phyloP scores from a whole-genome alignment of 2,113 vertebrate species.

The Microtus pennsylvanicus region DNA sequence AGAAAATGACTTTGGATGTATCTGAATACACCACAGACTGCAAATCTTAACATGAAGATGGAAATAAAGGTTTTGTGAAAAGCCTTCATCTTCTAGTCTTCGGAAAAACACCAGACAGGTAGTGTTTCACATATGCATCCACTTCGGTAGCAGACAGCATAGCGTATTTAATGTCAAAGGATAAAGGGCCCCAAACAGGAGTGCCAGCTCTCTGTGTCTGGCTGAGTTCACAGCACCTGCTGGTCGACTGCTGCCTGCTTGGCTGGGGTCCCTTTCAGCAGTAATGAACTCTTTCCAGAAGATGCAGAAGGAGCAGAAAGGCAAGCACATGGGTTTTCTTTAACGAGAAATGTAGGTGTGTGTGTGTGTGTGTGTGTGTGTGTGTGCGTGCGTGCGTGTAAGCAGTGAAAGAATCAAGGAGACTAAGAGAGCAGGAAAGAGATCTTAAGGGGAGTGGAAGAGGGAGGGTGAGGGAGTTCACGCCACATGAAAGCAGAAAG shows the following conservation, averaged over 20 bases:
- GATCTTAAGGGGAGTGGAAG: not conserved
- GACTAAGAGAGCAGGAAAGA: not conserved
- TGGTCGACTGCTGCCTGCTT: constrained; percentile 64
- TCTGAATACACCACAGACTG: not conserved
- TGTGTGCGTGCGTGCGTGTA: not conserved
- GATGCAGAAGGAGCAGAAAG: not conserved
- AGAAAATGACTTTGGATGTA: not conserved
- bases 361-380: not conserved
- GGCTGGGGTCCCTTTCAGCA: not conserved
- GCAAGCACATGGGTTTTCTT: not conserved
- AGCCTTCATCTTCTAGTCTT: not conserved
- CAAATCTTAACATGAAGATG: constrained; percentile 9
- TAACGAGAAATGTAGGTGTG: not conserved
- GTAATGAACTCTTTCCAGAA: not conserved
- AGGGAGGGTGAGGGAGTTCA: too few species aligned
- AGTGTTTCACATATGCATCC: not conserved
- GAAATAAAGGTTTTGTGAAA: not conserved
- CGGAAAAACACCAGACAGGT: not conserved
- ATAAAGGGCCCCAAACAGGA: constrained; percentile 47
- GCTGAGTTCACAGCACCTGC: constrained; percentile 55
- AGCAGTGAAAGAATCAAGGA: not conserved
- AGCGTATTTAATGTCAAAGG: constrained; percentile 6
- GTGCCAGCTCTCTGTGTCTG: not conserved
- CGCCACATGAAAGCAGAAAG: not conserved
- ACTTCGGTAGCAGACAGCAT: not conserved